Conservation (phyloP, 1,140 invertebrate species). For the Saccostrea cuccullata region DNA sequence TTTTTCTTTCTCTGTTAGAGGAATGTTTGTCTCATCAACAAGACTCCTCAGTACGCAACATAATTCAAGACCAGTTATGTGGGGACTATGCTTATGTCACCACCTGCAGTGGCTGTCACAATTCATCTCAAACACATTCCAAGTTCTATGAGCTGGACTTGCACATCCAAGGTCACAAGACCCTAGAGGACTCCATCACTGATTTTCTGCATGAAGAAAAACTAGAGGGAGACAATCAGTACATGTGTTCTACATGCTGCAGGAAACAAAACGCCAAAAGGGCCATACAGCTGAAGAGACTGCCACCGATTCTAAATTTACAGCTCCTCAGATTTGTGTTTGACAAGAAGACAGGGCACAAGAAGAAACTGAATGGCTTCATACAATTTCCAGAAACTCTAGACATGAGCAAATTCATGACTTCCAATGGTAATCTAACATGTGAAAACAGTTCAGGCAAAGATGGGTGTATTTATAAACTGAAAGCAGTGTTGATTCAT, state of each 20-base stretch:
- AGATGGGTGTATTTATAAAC: constrained; percentile 80
- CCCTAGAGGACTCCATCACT: constrained; percentile 82
- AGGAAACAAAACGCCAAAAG: constrained; percentile 84
- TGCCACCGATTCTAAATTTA: constrained; percentile 87
- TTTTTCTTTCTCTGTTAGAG: constrained; percentile 84
- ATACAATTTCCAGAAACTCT: constrained; percentile 85
- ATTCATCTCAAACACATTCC: constrained; percentile 82
- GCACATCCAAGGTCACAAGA: constrained; percentile 82
- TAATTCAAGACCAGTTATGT: constrained; percentile 83
- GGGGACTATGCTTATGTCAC: constrained; percentile 85
- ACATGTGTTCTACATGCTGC: constrained; percentile 83
- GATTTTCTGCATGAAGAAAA: constrained; percentile 84
- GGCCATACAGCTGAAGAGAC: constrained; percentile 81
- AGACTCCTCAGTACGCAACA: constrained; percentile 77
- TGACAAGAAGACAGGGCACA: constrained; percentile 83
- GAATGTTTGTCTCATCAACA: constrained; percentile 61
- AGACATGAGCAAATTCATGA: constrained; percentile 84
- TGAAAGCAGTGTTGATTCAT: constrained; percentile 85
- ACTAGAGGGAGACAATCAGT: constrained; percentile 84
- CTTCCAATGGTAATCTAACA: constrained; percentile 7
- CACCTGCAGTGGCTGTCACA: constrained; percentile 83
- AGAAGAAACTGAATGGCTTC: constrained; percentile 85
- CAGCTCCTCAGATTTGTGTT: constrained; percentile 86
- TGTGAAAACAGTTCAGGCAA: constrained; percentile 36
- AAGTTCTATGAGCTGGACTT: constrained; percentile 86